Conservation (phyloP, 2,888 invertebrate species). For the Tridacna crocea region DNA sequence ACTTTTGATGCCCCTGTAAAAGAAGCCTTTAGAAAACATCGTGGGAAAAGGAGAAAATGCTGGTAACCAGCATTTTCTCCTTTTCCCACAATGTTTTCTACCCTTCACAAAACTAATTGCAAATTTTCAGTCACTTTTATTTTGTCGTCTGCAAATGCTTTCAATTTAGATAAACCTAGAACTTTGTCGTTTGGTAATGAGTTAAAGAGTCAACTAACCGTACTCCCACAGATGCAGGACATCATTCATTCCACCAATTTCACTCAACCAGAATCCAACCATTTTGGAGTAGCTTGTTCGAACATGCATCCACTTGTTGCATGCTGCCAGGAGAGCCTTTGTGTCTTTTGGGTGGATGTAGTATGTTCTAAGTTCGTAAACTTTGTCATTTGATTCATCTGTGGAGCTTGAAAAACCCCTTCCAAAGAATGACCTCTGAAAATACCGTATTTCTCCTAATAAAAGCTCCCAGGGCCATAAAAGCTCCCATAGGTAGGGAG, state of each 20-base stretch:
- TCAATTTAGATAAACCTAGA: too few species aligned
- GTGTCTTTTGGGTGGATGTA: slow-evolving; percentile 15
- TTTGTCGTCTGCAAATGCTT: too few species aligned
- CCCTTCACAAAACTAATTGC: too few species aligned
- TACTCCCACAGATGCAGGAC: slow-evolving; percentile 28
- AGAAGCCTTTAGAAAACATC: too few species aligned
- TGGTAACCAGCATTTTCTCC: too few species aligned
- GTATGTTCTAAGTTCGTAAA: slow-evolving; percentile 29
- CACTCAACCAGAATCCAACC: slow-evolving; percentile 32
- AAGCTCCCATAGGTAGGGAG: background rate
- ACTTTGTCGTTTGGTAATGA: too few species aligned
- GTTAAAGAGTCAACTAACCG: background rate
- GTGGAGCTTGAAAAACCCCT: background rate
- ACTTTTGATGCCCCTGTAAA: too few species aligned
- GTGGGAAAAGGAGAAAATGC: too few species aligned
- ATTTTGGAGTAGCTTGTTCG: slow-evolving; percentile 10
- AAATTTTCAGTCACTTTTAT: too few species aligned
- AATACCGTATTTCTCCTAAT: too few species aligned
- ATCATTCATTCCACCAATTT: slow-evolving; percentile 29
- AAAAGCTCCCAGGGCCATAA: background rate
- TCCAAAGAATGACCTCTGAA: background rate
- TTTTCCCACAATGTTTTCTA: too few species aligned
- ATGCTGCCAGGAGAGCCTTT: background rate
- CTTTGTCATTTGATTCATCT: background rate
- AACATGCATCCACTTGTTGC: slow-evolving; percentile 12